These are phyloP conservation scores for Alloplasta piceator DNA, from an alignment of 2,888 invertebrate genomes.

Conservation along the genomic window DNA sequence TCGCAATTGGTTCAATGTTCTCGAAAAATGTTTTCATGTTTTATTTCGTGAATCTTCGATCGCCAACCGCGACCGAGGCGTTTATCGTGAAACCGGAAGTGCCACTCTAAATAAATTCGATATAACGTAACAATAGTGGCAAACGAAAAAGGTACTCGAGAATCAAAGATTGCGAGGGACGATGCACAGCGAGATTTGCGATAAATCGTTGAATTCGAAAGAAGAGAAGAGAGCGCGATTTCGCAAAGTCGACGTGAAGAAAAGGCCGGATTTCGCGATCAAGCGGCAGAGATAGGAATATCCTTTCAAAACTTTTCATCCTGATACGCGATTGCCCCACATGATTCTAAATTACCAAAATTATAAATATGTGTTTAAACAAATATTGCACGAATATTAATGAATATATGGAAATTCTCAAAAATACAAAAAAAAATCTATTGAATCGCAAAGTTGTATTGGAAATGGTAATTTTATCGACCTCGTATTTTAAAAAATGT, in stretches of 20 bases:
- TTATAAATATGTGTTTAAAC: too few species aligned
- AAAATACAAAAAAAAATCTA: too few species aligned
- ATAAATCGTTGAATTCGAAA: conserved; percentile 41
- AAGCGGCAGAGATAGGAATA: conserved; percentile 38
- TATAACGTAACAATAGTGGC: conserved; percentile 9
- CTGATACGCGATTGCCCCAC: conserved; percentile 7
- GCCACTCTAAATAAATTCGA: conserved; percentile 10
- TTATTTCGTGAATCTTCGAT: conserved; percentile 11
- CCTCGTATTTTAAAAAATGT: too few species aligned
- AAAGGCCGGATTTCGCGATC: conserved; percentile 47
- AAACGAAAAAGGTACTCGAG: conserved; percentile 10
- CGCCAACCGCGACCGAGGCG: conserved; percentile 1
- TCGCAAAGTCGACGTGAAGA: conserved; percentile 25
- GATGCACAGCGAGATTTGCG: conserved; percentile 33
- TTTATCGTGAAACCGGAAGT: conserved; percentile 54
- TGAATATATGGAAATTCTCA: too few species aligned
- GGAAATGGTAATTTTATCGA: too few species aligned
- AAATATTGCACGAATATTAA: too few species aligned
- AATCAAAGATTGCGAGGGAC: conserved; percentile 28
- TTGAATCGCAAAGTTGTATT: too few species aligned
- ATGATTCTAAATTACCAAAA: too few species aligned
- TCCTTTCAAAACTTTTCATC: conserved; percentile 26
- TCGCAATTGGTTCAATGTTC: too few species aligned
- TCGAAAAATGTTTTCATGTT: too few species aligned
- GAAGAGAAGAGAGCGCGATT: conserved; percentile 22